Conservation (phyloP, 53 echinoderm and acorn worm species). For the Antedon mediterranea region DNA sequence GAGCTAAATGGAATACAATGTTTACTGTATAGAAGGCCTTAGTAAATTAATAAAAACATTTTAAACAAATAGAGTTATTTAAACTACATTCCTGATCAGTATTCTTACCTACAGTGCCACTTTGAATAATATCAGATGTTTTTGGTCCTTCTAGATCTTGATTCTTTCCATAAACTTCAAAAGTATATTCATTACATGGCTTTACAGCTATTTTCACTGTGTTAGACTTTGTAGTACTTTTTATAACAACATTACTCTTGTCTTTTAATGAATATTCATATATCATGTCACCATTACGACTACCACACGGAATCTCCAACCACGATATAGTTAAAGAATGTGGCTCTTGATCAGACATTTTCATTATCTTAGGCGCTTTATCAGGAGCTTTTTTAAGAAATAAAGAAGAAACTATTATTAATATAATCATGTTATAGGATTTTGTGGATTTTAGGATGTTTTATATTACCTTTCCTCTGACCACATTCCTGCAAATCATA, state of each 20-base stretch:
- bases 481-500: too few species aligned
- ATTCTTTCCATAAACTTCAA: not conserved
- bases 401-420: too few species aligned
- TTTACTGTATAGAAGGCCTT: too few species aligned
- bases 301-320: conserved; percentile 5
- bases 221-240: not conserved
- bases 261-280: not conserved
- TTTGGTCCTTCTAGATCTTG: not conserved
- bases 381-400: conserved; percentile 5
- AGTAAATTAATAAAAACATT: not conserved
- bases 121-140: not conserved
- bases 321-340: not conserved
- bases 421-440: too few species aligned
- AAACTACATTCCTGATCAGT: not conserved
- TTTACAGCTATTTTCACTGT: not conserved
- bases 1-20: not conserved
- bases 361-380: not conserved
- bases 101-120: not conserved
- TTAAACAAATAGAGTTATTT: not conserved
- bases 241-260: not conserved
- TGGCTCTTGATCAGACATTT: not conserved
- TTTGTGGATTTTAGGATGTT: too few species aligned
- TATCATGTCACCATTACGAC: conserved; percentile 4
- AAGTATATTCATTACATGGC: not conserved
- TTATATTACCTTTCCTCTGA: too few species aligned